A percentile compares a stretch with the other conserved stretches of the same genome.
Conservation (phyloP, 2,888 invertebrate species). For the Calameuta pallipes region DNA sequence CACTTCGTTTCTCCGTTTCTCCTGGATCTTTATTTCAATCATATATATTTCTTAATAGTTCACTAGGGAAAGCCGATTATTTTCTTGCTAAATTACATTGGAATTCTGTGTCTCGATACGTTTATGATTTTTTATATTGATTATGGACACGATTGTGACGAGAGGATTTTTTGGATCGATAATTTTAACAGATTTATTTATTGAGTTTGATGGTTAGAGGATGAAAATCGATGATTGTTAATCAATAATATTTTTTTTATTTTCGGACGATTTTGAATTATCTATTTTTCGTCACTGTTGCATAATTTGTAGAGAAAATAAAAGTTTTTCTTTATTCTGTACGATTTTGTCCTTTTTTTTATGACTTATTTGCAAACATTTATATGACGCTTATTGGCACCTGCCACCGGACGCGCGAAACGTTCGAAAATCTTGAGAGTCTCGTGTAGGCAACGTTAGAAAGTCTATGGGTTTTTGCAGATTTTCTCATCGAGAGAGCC, state of each 20-base stretch:
- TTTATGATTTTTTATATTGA: too few relatives aligned
- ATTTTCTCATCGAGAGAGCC: slow-evolving; percentile 4
- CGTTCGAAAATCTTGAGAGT: slow-evolving; percentile 26
- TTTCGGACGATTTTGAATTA: too few relatives aligned
- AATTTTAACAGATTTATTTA: too few relatives aligned
- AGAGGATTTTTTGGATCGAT: too few relatives aligned
- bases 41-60: neutral
- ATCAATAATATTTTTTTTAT: too few relatives aligned
- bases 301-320: slow-evolving; percentile 7
- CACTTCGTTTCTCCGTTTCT: neutral
- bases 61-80: neutral
- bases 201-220: too few relatives aligned
- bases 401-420: slow-evolving; percentile 18
- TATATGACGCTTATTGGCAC: neutral
- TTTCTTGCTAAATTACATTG: neutral
- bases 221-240: too few relatives aligned
- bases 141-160: too few relatives aligned
- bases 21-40: neutral
- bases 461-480: slow-evolving; percentile 32
- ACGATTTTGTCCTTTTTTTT: slow-evolving; percentile 13
- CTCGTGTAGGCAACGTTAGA: slow-evolving; percentile 42
- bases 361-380: neutral
- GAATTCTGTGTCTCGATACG: neutral
- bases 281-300: slow-evolving; percentile 2
- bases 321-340: slow-evolving; percentile 13